Percentiles rank a stretch among this genome's conserved stretches.
Conservation (phyloP, 2,113 vertebrate genomes). For the Microcebus griseorufus region DNA sequence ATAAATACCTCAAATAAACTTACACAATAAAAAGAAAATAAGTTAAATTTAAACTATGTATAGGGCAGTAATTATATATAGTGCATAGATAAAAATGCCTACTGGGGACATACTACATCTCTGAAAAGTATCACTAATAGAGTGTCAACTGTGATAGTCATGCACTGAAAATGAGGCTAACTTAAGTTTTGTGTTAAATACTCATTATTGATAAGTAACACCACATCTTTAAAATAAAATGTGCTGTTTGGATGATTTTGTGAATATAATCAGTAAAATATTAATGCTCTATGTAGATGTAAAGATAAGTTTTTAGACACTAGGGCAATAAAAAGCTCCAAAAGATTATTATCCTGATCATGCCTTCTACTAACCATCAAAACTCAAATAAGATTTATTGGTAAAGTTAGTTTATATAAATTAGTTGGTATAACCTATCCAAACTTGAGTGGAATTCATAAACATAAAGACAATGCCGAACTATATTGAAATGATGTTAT, state of each 20-base stretch:
- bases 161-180: neutral
- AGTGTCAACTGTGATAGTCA: neutral
- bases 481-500: neutral
- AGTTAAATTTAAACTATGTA: neutral
- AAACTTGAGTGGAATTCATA: neutral
- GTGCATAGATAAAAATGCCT: neutral
- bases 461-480: neutral
- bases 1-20: neutral
- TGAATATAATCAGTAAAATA: neutral
- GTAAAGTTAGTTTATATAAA: neutral
- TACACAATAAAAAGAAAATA: neutral
- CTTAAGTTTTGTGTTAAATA: neutral
- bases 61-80: neutral
- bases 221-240: neutral
- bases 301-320: neutral
- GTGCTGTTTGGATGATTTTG: neutral
- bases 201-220: neutral
- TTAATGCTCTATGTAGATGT: neutral
- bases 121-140: neutral
- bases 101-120: neutral
- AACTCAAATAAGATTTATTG: neutral
- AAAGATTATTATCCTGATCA: neutral
- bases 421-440: neutral
- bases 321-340: neutral
- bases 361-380: neutral